Conservation (phyloP, 2,113 vertebrate species). For the Alethe diademata region DNA sequence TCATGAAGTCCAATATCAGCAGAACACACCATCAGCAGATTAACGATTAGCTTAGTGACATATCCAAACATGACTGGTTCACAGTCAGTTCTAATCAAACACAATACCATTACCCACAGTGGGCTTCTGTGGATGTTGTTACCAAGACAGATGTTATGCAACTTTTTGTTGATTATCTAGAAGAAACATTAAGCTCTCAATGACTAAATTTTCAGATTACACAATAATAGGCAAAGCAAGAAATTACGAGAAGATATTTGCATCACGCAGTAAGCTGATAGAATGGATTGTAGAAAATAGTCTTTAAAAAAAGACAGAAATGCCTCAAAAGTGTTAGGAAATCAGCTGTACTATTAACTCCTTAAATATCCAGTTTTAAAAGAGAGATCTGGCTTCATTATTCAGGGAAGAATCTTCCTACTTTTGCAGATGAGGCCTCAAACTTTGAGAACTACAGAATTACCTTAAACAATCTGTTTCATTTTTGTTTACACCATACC, state of each 20-base stretch:
- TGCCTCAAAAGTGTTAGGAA: not conserved
- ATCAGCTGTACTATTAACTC: not conserved
- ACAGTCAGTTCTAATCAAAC: not conserved
- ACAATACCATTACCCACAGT: not conserved
- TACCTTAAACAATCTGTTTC: not conserved
- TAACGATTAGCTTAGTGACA: not conserved
- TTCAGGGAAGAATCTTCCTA: not conserved
- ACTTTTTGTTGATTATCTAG: not conserved
- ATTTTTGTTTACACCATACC: not conserved
- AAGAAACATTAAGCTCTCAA: not conserved
- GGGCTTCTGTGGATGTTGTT: not conserved
- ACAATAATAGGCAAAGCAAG: not conserved
- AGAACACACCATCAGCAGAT: not conserved
- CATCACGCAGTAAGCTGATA: not conserved
- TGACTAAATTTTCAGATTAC: not conserved
- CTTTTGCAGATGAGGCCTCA: not conserved
- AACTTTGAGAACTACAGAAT: not conserved
- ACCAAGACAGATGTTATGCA: not conserved
- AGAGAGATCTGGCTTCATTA: not conserved
- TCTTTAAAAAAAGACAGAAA: not conserved
- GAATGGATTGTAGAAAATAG: not conserved
- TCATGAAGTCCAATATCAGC: not conserved
- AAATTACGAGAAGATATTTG: not conserved
- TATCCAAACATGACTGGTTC: not conserved
- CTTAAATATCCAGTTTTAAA: not conserved